These are phyloP conservation scores for Pseudanteris insignis DNA, from an alignment of 2,888 invertebrate species.

Conservation along the genomic window DNA sequence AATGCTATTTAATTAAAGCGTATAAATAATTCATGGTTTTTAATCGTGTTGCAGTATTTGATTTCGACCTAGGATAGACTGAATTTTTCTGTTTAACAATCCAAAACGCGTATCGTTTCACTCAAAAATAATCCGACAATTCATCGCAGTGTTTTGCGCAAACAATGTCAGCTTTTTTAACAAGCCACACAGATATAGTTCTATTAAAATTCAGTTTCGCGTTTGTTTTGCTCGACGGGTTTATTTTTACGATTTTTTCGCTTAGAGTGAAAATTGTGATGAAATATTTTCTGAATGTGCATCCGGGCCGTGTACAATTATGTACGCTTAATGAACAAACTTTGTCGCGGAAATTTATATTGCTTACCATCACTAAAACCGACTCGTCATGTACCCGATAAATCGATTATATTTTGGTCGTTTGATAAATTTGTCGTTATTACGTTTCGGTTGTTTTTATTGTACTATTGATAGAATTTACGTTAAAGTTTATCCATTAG, in stretches of 20 bases:
- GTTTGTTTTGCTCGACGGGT: background rate
- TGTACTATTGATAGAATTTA: too few relatives aligned
- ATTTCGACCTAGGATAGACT: too few relatives aligned
- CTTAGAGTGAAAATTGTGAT: background rate
- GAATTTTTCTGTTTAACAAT: too few relatives aligned
- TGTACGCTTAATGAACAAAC: too few relatives aligned
- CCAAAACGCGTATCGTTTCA: background rate
- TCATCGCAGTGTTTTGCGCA: background rate
- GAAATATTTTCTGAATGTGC: constrained; percentile 2
- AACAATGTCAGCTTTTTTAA: constrained; percentile 6
- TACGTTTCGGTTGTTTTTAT: too few relatives aligned
- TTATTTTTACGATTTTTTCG: background rate
- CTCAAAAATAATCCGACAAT: constrained; percentile 3
- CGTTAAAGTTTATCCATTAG: too few relatives aligned
- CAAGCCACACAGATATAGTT: background rate
- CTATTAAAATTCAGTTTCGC: constrained; percentile 2
- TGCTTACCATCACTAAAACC: too few relatives aligned
- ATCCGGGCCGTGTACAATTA: too few relatives aligned
- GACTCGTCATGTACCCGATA: too few relatives aligned
- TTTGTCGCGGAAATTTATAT: too few relatives aligned
- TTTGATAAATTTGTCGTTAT: too few relatives aligned
- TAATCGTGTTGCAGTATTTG: constrained; percentile 1
- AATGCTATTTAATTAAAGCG: background rate
- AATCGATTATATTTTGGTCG: too few relatives aligned
- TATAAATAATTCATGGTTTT: constrained; percentile 4